A percentile compares a stretch with the other conserved stretches of the same genome.
These are phyloP conservation scores for Malacoctenus gilli DNA, from an alignment of 2,797 vertebrate genomes.

Conservation along the genomic window DNA sequence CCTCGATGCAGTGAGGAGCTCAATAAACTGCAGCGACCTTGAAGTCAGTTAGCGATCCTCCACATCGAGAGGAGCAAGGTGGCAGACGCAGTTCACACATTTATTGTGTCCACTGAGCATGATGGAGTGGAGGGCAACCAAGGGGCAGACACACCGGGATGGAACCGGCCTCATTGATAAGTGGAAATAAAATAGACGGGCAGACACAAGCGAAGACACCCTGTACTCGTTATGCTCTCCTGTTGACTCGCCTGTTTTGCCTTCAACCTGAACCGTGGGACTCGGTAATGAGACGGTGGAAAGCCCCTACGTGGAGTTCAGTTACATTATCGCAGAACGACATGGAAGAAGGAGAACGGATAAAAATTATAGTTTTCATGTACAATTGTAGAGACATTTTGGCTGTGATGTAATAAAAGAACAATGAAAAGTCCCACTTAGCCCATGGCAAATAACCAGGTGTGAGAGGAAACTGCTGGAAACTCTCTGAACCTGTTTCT, in stretches of 20 bases:
- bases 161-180: conserved; percentile 13
- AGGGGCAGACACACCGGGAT: conserved; percentile 4
- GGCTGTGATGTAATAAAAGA: conserved; percentile 6
- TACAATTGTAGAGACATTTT: not conserved
- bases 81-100: conserved; percentile 46
- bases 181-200: conserved; percentile 7
- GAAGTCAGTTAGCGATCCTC: conserved; percentile 32
- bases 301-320: no score
- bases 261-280: not conserved
- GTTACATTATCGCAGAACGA: no score
- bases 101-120: conserved; percentile 23
- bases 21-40: conserved; percentile 47
- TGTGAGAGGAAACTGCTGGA: conserved; percentile 17
- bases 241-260: not conserved
- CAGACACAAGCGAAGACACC: not conserved
- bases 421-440: conserved; percentile 20
- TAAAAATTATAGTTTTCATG: not conserved
- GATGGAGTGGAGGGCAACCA: conserved; percentile 30
- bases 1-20: conserved; percentile 35
- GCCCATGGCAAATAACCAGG: conserved; percentile 33
- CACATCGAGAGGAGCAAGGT: conserved; percentile 24
- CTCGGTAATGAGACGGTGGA: not conserved
- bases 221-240: not conserved
- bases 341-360: conserved; percentile 13
- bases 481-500: conserved; percentile 46